These are phyloP conservation scores for Gopherus flavomarginatus DNA, from an alignment of 2,113 vertebrate species.

Conservation along the genomic window DNA sequence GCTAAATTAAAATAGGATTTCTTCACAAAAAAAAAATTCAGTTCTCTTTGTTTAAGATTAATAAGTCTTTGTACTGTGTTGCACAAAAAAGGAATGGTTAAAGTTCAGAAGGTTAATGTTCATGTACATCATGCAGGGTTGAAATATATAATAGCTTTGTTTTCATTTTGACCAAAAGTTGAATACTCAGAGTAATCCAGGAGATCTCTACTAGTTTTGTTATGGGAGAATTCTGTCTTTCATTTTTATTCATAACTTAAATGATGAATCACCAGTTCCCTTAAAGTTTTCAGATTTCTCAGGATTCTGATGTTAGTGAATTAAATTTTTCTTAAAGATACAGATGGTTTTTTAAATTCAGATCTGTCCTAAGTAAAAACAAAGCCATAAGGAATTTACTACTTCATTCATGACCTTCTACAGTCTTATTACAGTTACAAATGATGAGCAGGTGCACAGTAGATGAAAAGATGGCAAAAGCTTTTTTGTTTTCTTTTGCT, in stretches of 20 bases:
- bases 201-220: not conserved
- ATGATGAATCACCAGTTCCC: not conserved
- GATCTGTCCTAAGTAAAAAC: slow-evolving; percentile 52
- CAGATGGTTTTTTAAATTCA: slow-evolving; percentile 64
- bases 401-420: slow-evolving; percentile 39
- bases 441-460: slow-evolving; percentile 59
- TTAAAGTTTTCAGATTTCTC: slow-evolving; percentile 7
- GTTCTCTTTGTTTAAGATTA: not conserved
- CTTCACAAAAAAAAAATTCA: not conserved
- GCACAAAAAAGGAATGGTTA: not conserved
- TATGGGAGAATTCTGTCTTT: not conserved
- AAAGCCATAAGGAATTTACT: slow-evolving; percentile 66
- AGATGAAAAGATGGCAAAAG: slow-evolving; percentile 60
- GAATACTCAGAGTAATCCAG: not conserved
- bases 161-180: not conserved
- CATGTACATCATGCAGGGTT: not conserved
- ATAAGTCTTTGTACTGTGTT: not conserved
- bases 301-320: slow-evolving; percentile 19
- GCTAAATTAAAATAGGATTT: not conserved
- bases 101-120: slow-evolving; percentile 3
- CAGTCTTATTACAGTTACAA: slow-evolving; percentile 45
- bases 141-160: not conserved
- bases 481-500: slow-evolving; percentile 44
- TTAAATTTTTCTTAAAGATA: slow-evolving; percentile 35
- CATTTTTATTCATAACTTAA: not conserved